Percentiles rank a stretch among this genome's conserved stretches.
phyloP scores from a whole-genome alignment of 2,113 vertebrate genomes.

The Catharus bicknelli region DNA sequence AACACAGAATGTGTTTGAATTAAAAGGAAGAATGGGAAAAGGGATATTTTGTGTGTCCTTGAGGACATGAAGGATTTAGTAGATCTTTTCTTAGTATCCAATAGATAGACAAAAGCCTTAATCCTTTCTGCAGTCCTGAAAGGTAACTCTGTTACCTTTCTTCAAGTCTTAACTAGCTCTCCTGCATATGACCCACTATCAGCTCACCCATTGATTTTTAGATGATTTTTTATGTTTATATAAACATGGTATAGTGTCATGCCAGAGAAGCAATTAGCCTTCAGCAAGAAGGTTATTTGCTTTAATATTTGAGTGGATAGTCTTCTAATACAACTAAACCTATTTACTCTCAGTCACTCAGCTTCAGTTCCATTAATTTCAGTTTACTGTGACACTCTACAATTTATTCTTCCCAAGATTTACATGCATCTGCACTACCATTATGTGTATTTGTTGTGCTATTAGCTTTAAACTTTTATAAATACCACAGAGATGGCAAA shows the following conservation, averaged over 20 bases:
- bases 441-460: constrained; percentile 15
- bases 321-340: neutral
- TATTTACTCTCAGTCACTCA: neutral
- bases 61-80: neutral
- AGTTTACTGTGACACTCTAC: neutral
- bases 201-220: neutral
- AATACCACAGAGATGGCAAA: neutral
- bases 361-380: constrained; percentile 1
- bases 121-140: neutral
- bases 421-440: neutral
- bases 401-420: constrained; percentile 28
- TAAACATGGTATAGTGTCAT: neutral
- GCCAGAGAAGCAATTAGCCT: neutral
- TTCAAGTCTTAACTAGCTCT: neutral
- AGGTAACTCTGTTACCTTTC: neutral
- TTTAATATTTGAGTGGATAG: neutral
- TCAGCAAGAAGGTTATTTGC: neutral
- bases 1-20: neutral
- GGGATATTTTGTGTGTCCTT: neutral
- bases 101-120: neutral
- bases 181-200: neutral
- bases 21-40: neutral
- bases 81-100: neutral
- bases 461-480: constrained; percentile 43
- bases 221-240: neutral